Evolutionary conservation across 2,113 vertebrate genomes (phyloP), one percentile per base, ranked within the genome.

Genomic region (Odocoileus hemionus): DNA sequence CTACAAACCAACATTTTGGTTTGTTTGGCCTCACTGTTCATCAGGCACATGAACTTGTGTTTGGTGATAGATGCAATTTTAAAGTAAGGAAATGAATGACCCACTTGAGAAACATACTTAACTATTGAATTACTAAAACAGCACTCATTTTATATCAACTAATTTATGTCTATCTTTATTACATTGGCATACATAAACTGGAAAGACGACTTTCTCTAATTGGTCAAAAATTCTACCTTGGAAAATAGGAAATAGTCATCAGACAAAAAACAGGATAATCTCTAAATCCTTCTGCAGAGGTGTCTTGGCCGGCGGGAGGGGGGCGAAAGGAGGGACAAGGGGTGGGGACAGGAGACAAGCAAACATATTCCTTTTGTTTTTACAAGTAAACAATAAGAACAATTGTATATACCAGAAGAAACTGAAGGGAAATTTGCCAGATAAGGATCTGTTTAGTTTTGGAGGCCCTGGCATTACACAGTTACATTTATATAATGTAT

Each of bases 111-210:
- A 86, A 50, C 19, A 87, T 10, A 33, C 3, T 85, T 67, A 94
- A 88, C 1, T 74, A 1, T 43, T 92, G 28, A 89, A 50, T 43
- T 78, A 39, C 25, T 94, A 54, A 79, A 83, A 26, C 23, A 76
- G 10, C 7, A 70, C 1, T 82, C 60, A 12, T 33, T 91, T 86
- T 50, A 14, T 54, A 86, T 60, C 17, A 19, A 28, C 3, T 43
- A 92, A 85, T 21, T 78, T 91, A 79, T 39, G 58, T 82, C 4
- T 26, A 45, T 60, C 30, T 78, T 93, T 79, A 95, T 67, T 25
- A 52, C 28, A 84, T 45, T 64, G 16, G 61, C 5, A 58, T 60
- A 54, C 2, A 50, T 25, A 86, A 47, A 85, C 6, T 36, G 45
- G 1, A 70, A 74, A 88, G 79, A 79, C 47, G 8, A 61, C 86